These are phyloP conservation scores for Enteromius thamalakanensis DNA, from an alignment of 2,797 vertebrate species.

Conservation along the genomic window DNA sequence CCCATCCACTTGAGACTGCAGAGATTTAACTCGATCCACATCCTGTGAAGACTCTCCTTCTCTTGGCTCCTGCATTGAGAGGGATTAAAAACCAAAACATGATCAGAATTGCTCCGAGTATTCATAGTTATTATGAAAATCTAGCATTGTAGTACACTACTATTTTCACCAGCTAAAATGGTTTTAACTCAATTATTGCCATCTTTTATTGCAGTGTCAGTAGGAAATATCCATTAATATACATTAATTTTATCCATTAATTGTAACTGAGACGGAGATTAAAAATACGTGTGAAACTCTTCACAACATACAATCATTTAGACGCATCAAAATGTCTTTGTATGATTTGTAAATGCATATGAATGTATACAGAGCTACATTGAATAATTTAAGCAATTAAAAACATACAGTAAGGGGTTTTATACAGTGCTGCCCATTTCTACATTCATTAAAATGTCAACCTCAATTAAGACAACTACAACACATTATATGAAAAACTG, in stretches of 20 bases:
- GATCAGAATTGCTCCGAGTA: neutral
- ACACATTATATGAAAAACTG: neutral
- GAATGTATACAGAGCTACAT: too few species aligned
- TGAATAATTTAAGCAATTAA: neutral
- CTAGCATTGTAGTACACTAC: too few species aligned
- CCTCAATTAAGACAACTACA: neutral
- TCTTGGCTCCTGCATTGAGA: constrained; percentile 69
- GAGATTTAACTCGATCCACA: constrained; percentile 72
- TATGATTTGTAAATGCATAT: neutral
- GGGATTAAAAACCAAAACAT: neutral
- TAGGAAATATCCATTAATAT: too few species aligned
- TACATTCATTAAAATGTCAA: neutral
- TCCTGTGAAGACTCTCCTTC: constrained; percentile 58
- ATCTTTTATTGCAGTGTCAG: too few species aligned
- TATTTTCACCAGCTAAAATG: too few species aligned
- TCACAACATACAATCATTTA: neutral
- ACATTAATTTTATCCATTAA: too few species aligned
- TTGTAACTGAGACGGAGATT: too few species aligned
- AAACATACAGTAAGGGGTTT: neutral
- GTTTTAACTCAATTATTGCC: too few species aligned
- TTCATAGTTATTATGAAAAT: neutral
- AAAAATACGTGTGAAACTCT: neutral
- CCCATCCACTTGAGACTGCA: constrained; percentile 88
- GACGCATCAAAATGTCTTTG: neutral
- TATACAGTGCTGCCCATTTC: neutral